Evolutionary conservation across 2,113 vertebrate species (phyloP), one percentile per base, ranked within the genome.

Genomic region (Macroglossus sobrinus): DNA sequence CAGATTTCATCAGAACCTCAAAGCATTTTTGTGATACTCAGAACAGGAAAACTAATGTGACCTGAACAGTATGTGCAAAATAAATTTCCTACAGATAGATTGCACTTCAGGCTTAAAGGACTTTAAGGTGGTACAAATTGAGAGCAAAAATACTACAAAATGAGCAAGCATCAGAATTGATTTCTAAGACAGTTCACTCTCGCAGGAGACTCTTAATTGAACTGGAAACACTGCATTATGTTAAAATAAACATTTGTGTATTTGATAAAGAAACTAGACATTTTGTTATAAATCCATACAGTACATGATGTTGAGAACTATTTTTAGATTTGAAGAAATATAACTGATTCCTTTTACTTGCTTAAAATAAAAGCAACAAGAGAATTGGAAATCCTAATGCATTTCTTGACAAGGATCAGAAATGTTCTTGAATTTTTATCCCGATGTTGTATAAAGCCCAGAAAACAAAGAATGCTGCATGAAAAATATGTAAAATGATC

Each of bases 321-420:
- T 33, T 28, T 91, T 82, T 38, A 40, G 10, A 38, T 59, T 86
- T 84, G 61, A 91, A 85, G 45, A 85, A 78, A 57, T 57, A 45
- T 28, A 94, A 75, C 5, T 50, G 2, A 71, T 40, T 79, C 0
- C 55, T 12, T 76, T 81, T 69, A 84, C n/a, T 84, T 79, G 3
- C 16, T 88, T 91, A 84, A 81, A 89, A 93, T 55, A 74, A 89
- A 89, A 93, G 26, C 40, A 93, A 7, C 10, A 91, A 90, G 7
- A 78, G 35, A 88, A 47, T 43, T 55, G n/a, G 57, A 71, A 71
- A 88, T 68, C 19, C 14, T 57, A 81, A 66, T 86, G 28, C 7
- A 81, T 55, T 76, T 92, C 10, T 55, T 79, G 53, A 10, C 24
- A 81, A 45, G 64, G 18, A 61, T 88, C 4, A 43, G 45, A 89